A percentile compares a stretch with the other conserved stretches of the same genome.
Conservation (phyloP, 2,113 vertebrate species). For the Pitta sordida region DNA sequence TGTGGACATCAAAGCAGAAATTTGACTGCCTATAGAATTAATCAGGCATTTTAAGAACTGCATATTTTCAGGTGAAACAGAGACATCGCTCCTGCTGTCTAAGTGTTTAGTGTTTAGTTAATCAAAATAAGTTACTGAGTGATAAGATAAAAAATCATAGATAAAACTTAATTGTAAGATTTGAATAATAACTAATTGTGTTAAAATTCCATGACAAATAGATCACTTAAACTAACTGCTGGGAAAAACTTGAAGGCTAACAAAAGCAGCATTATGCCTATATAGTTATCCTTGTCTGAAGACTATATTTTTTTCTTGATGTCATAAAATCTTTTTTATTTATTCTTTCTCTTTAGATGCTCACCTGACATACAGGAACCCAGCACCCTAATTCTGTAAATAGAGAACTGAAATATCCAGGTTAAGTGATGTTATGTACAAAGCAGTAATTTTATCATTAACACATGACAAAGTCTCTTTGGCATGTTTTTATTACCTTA, state of each 20-base stretch:
- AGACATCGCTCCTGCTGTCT: neutral
- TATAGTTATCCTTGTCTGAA: neutral
- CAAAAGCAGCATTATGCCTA: neutral
- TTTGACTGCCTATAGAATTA: neutral
- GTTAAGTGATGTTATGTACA: neutral
- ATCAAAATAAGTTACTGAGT: neutral
- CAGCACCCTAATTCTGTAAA: neutral
- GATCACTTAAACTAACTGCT: neutral
- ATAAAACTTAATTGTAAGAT: neutral
- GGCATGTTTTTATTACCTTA: neutral
- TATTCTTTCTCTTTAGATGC: neutral
- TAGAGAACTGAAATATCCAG: neutral
- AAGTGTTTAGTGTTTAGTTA: neutral
- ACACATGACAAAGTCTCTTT: neutral
- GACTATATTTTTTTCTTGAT: neutral
- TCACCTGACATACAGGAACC: neutral
- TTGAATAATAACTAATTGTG: neutral
- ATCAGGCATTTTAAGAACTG: neutral
- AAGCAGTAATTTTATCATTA: neutral
- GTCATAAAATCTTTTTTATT: neutral
- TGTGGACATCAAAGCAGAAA: neutral
- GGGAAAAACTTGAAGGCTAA: neutral
- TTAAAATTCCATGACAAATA: neutral
- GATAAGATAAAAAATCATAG: neutral
- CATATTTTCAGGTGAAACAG: neutral